These are phyloP conservation scores for Stramonita haemastoma DNA, from an alignment of 2,888 invertebrate species.

Conservation along the genomic window DNA sequence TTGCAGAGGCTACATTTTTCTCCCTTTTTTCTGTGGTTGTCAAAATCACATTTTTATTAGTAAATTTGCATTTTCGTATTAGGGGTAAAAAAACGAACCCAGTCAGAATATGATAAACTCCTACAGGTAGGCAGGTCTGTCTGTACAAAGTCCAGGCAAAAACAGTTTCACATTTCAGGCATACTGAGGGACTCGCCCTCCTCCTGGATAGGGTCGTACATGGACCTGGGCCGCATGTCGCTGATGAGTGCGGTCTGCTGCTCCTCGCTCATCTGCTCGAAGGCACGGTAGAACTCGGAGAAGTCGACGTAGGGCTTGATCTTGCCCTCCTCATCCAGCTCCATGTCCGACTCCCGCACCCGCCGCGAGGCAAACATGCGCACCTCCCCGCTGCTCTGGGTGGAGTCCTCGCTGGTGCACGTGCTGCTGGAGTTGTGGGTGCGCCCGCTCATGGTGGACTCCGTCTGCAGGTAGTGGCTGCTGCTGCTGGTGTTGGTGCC, in stretches of 20 bases:
- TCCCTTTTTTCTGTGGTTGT: not conserved
- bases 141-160: not conserved
- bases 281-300: constrained; percentile 81
- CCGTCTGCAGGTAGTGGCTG: constrained; percentile 49
- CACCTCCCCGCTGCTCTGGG: constrained; percentile 70
- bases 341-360: constrained; percentile 68
- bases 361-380: constrained; percentile 58
- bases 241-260: constrained; percentile 67
- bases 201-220: constrained; percentile 72
- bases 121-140: too few relatives aligned
- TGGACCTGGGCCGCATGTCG: constrained; percentile 70
- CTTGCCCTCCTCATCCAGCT: constrained; percentile 83
- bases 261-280: constrained; percentile 70
- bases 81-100: too few relatives aligned
- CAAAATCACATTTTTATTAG: not conserved
- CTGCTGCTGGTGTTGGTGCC: constrained; percentile 44
- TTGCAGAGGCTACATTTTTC: not conserved
- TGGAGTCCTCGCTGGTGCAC: constrained; percentile 70
- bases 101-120: too few relatives aligned
- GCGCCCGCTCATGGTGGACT: constrained; percentile 48
- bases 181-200: constrained; percentile 58
- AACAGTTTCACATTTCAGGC: constrained; percentile 45
- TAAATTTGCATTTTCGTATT: not conserved
- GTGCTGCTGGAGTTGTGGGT: constrained; percentile 56
- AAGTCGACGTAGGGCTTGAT: constrained; percentile 92